Evolutionary conservation across 2,888 invertebrate species (phyloP).

Genomic region (Heteromyza rotundicornis): DNA sequence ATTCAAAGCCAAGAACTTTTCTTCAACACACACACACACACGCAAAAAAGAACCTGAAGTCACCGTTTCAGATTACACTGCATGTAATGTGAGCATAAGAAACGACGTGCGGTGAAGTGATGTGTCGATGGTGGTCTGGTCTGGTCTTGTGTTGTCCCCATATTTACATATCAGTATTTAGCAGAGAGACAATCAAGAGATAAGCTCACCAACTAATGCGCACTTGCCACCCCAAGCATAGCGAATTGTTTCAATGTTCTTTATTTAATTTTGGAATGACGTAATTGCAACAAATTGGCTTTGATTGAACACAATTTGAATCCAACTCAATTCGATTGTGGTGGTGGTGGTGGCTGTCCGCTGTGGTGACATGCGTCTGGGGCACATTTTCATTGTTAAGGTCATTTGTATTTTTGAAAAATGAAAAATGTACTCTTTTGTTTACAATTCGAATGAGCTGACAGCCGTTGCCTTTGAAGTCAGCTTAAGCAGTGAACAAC

Average conservation of each 20-base stretch:
- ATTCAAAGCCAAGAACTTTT: conserved; percentile 3
- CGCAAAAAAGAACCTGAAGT: too few species aligned
- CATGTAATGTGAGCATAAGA: background rate
- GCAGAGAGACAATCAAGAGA: too few species aligned
- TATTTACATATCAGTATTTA: too few species aligned
- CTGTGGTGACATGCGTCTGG: background rate
- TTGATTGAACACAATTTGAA: background rate
- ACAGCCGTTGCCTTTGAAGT: background rate
- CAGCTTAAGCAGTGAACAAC: background rate
- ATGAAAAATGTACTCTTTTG: background rate
- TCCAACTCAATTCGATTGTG: background rate
- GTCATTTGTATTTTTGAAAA: conserved; percentile 5
- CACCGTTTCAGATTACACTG: background rate
- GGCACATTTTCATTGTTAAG: conserved; percentile 18
- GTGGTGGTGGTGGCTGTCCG: background rate
- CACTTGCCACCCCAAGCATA: conserved; percentile 3
- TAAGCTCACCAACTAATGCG: background rate
- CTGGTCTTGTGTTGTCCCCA: too few species aligned
- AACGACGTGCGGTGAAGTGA: background rate
- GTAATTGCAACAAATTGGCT: background rate
- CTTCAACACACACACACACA: too few species aligned
- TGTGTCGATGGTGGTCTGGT: background rate
- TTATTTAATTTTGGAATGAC: background rate
- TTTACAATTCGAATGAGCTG: background rate
- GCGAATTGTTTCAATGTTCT: background rate